Percentiles rank a stretch among this genome's conserved stretches.
Evolutionary conservation across 2,888 invertebrate genomes (phyloP).

Genomic region (Slavum lentiscoides): DNA sequence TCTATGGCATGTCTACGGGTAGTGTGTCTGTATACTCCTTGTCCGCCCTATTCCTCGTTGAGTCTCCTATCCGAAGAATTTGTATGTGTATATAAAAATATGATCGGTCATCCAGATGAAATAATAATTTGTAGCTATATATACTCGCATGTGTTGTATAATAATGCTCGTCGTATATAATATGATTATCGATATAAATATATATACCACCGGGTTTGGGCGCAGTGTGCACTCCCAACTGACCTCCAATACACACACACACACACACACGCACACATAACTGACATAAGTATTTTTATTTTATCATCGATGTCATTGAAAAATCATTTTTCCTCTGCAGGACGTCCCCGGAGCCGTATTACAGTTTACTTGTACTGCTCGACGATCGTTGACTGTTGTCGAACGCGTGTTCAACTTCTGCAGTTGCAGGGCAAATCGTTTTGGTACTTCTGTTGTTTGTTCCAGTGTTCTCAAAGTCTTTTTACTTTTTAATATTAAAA

Average conservation of each 20-base stretch:
- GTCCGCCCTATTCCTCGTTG: no score
- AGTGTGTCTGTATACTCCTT: no score
- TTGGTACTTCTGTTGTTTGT: no score
- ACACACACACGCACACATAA: no score
- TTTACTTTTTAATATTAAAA: no score
- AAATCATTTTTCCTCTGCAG: neutral
- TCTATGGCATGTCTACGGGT: no score
- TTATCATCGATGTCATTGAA: neutral
- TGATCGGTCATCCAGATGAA: neutral
- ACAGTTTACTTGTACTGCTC: neutral
- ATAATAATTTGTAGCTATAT: neutral
- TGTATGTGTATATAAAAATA: neutral
- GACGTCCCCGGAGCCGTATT: neutral
- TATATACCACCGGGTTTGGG: no score
- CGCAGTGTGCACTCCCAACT: neutral
- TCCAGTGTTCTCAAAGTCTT: no score
- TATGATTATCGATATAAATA: no score
- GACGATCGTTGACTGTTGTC: conserved; percentile 17
- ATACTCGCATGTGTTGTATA: neutral
- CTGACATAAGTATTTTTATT: neutral
- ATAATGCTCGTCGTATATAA: no score
- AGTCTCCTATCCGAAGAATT: neutral
- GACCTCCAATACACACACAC: neutral
- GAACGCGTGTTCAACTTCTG: no score
- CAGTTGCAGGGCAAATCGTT: no score